Conservation (phyloP, 1,140 invertebrate genomes). For the Neodiprion fabricii region DNA sequence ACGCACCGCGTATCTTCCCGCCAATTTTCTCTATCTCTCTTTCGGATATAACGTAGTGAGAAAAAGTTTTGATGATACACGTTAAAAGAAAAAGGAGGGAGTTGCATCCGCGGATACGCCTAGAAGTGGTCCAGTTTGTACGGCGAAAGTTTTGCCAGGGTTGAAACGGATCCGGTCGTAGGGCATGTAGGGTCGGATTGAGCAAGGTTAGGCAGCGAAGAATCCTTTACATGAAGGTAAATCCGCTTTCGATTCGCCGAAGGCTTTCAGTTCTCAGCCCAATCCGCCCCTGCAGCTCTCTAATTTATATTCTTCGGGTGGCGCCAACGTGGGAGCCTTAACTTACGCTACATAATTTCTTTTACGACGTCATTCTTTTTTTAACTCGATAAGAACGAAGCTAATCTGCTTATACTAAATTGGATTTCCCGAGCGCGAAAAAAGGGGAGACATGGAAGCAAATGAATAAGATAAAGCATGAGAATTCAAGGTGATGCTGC, state of each 20-base stretch:
- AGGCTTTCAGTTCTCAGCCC: background rate
- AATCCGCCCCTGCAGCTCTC: background rate
- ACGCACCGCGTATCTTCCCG: no score
- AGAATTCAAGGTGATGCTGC: background rate
- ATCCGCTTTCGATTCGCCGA: background rate
- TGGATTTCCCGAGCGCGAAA: background rate
- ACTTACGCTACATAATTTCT: slow-evolving; percentile 9
- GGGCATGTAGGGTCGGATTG: background rate
- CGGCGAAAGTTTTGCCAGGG: no score
- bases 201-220: background rate
- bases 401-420: slow-evolving; percentile 16
- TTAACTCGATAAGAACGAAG: slow-evolving; percentile 13
- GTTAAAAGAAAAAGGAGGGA: no score
- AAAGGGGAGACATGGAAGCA: background rate
- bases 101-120: no score
- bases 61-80: no score
- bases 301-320: slow-evolving; percentile 13
- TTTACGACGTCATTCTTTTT: slow-evolving; percentile 15
- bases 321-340: background rate
- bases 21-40: no score
- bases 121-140: no score
- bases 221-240: background rate
- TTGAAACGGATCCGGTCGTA: no score
- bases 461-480: background rate
- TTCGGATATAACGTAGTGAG: no score